These are phyloP conservation scores for Zonotrichia leucophrys DNA, from an alignment of 2,113 vertebrate species.

Conservation along the genomic window DNA sequence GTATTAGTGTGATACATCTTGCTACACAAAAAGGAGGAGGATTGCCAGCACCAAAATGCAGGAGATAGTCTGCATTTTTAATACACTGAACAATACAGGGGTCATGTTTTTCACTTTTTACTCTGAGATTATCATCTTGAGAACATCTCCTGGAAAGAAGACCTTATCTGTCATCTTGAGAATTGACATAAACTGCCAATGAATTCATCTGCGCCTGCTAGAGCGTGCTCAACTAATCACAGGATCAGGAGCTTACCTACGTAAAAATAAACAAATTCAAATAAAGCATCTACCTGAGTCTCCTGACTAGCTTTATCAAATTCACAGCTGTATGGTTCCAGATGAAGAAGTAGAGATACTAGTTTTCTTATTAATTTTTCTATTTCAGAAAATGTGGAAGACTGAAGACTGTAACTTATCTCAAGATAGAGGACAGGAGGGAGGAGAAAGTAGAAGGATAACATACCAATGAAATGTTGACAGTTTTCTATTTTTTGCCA, in stretches of 20 bases:
- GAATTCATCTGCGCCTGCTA: not conserved
- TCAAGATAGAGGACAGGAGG: not conserved
- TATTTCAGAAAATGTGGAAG: constrained; percentile 30
- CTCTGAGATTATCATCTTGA: not conserved
- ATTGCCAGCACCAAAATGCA: not conserved
- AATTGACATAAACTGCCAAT: not conserved
- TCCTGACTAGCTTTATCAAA: not conserved
- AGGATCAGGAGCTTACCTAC: not conserved
- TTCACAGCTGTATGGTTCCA: not conserved
- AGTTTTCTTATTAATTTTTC: constrained; percentile 41
- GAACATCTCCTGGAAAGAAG: not conserved
- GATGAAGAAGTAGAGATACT: not conserved
- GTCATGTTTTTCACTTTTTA: not conserved
- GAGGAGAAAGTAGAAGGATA: not conserved
- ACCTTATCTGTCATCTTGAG: not conserved
- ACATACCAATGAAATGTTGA: constrained; percentile 41
- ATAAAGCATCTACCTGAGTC: not conserved
- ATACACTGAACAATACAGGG: not conserved
- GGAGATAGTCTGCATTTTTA: not conserved
- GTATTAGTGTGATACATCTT: not conserved
- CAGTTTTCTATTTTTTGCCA: constrained; percentile 67
- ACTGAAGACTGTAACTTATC: constrained; percentile 27
- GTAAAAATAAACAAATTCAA: constrained; percentile 1
- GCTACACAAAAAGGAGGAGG: not conserved
- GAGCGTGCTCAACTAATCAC: not conserved